These are phyloP conservation scores for Drosophila sucinea DNA, from an alignment of 1,140 invertebrate genomes.

Conservation along the genomic window DNA sequence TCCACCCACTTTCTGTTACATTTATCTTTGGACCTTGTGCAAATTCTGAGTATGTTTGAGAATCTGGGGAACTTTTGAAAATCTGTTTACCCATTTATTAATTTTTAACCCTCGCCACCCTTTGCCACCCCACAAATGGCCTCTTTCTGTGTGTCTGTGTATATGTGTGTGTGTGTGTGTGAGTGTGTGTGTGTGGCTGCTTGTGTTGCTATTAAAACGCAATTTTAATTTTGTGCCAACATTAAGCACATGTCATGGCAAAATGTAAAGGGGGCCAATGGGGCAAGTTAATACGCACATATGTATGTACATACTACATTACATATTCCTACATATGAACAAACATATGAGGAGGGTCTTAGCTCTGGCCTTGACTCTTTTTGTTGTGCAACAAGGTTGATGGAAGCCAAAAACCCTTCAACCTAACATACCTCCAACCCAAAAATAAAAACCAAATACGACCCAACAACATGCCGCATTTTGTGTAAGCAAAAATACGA, in stretches of 20 bases:
- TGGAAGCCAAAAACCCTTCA: neutral
- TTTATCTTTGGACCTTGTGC: neutral
- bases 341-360: constrained; percentile 15
- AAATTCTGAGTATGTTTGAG: neutral
- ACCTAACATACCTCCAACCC: neutral
- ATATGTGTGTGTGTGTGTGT: too few species aligned
- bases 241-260: constrained; percentile 46
- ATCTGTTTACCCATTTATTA: constrained; percentile 8
- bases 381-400: constrained; percentile 41
- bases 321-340: constrained; percentile 7
- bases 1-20: too few species aligned
- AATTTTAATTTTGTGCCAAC: constrained; percentile 63
- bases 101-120: neutral
- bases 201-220: constrained; percentile 55
- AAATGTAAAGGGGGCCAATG: constrained; percentile 1
- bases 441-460: too few species aligned
- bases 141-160: neutral
- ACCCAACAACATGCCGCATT: constrained; percentile 47
- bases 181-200: constrained; percentile 1
- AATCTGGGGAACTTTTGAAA: neutral
- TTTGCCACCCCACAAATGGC: too few species aligned
- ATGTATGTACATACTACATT: neutral
- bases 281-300: constrained; percentile 5
- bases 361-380: constrained; percentile 51
- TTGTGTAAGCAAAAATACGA: constrained; percentile 20